Evolutionary conservation across 2,888 invertebrate genomes (phyloP).

Genomic region (Epistrophe grossulariae): DNA sequence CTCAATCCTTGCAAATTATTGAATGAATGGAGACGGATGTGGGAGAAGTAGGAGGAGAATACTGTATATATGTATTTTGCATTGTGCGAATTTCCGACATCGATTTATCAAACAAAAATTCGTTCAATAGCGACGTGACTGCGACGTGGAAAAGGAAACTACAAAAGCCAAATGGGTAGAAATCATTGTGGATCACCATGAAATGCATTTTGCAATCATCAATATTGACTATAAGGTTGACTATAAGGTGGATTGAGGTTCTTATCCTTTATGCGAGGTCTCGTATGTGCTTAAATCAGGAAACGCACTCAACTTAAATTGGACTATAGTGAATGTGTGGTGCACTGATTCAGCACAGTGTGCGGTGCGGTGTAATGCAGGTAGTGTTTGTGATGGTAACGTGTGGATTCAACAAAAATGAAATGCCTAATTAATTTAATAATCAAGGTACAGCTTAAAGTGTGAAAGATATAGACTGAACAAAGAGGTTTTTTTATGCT

Average conservation of each 20-base stretch:
- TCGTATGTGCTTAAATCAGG: constrained; percentile 14
- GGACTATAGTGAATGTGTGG: background rate
- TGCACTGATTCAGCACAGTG: background rate
- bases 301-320: constrained; percentile 16
- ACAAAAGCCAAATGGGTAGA: constrained; percentile 2
- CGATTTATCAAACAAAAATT: constrained; percentile 69
- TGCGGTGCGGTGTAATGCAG: background rate
- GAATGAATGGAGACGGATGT: background rate
- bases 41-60: background rate
- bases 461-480: constrained; percentile 13
- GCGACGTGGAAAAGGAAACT: constrained; percentile 28
- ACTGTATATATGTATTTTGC: constrained; percentile 50
- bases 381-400: background rate
- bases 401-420: constrained; percentile 37
- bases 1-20: constrained; percentile 1
- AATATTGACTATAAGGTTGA: constrained; percentile 14
- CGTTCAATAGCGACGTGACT: background rate
- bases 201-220: constrained; percentile 43
- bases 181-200: constrained; percentile 53
- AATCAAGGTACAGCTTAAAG: constrained; percentile 40
- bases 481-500: constrained; percentile 33
- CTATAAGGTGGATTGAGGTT: constrained; percentile 10
- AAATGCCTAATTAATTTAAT: constrained; percentile 66
- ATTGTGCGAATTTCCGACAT: constrained; percentile 68
- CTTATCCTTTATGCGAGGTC: background rate